These are phyloP conservation scores for Anser cygnoides DNA, from an alignment of 2,113 vertebrate genomes.

Conservation along the genomic window DNA sequence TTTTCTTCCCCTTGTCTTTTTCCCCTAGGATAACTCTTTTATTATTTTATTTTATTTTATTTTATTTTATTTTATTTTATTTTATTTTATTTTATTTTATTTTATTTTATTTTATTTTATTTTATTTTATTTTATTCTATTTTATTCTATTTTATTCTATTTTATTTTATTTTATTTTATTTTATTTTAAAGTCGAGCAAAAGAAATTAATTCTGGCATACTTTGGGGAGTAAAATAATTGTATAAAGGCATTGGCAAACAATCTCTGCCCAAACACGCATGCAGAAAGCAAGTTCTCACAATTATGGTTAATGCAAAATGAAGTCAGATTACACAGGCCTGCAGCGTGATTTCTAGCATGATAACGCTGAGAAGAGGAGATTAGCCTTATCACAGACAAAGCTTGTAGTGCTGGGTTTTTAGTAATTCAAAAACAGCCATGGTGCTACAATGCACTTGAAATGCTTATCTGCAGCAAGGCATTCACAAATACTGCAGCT, in stretches of 20 bases:
- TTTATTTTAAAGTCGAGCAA: neutral
- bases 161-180: no score
- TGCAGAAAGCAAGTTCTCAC: constrained; percentile 62
- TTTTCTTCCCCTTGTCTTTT: neutral
- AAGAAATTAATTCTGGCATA: constrained; percentile 21
- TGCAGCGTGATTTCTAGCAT: constrained; percentile 33
- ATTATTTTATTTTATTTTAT: neutral
- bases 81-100: neutral
- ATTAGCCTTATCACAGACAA: constrained; percentile 53
- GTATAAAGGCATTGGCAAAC: constrained; percentile 50
- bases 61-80: no score
- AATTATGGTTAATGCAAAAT: constrained; percentile 49
- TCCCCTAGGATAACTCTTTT: neutral
- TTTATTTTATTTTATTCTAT: neutral
- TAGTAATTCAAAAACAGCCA: neutral
- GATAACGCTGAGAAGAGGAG: constrained; percentile 54
- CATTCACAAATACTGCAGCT: neutral
- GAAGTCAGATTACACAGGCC: constrained; percentile 51
- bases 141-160: neutral
- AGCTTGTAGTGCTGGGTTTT: constrained; percentile 3
- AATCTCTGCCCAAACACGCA: constrained; percentile 52
- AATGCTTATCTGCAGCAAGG: neutral
- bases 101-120: neutral
- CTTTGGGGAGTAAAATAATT: constrained; percentile 41
- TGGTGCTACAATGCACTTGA: neutral